Base-by-base conservation (phyloP, 37 sponge, comb jelly and placozoan species). In the Axinella damicornis region DNA sequence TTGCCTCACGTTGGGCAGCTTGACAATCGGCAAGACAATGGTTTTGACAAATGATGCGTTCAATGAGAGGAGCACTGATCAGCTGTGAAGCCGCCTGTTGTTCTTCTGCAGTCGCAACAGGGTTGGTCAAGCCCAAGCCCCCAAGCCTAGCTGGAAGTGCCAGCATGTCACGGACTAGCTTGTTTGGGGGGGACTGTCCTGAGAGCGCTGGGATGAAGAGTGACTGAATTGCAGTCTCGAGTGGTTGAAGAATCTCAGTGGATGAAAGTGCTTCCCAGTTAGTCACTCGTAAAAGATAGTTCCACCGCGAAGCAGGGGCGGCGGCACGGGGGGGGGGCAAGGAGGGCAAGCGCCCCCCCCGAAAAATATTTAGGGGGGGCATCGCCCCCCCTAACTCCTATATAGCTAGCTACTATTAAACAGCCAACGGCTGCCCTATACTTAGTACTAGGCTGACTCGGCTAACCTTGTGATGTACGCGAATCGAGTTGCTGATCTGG, bases 141-240 rank as follows among this genome's bases (percentile, higher is more conserved):
- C 86, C 83, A 32, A 71, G 34, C 11, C 62, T 24, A 19, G 73
- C 57, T 35, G 83, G 83, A 16, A 82, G 57, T 24, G 83, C 56
- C 22, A 82, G 73, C 12, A 82, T 35, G 12, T 71, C 60, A 33
- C 83, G 30, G 28, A 57, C 61, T 13, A 71, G 58, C 14, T 82
- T 54, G 11, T 32, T 17, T 27, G 81, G 70, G 25, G 58, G 56
- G 24, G 28, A 15, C 14, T 52, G 54, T 1, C 81, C 70, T 11
- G n/a, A 67, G 31, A 80, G 53, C 13, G 81, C 69, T n/a, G 81
- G 81, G 27, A 80, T 69, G 36, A 80, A 58, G n/a, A n/a, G n/a
- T n/a, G n/a, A n/a, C n/a, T 53, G 12, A 13, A 80, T 66, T 21
- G 56, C 69, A 19, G 32, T 19, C 30, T 80, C 81, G 14, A 80